These are phyloP conservation scores for Cosmorhoe ocellata DNA, from an alignment of 2,888 invertebrate species.

Conservation along the genomic window DNA sequence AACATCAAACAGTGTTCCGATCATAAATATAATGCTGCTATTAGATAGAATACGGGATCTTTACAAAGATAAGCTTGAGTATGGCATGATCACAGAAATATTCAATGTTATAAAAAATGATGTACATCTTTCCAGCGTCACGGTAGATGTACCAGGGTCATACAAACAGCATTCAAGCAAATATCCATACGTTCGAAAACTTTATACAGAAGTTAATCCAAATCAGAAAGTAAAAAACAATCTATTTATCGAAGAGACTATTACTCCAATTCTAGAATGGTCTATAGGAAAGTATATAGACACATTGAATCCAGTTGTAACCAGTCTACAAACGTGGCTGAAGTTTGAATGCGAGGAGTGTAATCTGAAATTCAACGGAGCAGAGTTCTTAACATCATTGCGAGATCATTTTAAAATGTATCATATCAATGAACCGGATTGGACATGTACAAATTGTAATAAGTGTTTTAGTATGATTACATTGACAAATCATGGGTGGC, in stretches of 20 bases:
- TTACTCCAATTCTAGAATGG: constrained; percentile 41
- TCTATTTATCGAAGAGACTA: constrained; percentile 53
- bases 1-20: background rate
- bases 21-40: background rate
- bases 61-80: constrained; percentile 1
- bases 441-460: constrained; percentile 38
- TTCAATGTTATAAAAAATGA: constrained; percentile 36
- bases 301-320: rapidly evolving
- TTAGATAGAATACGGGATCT: background rate
- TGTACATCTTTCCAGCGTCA: constrained; percentile 11
- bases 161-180: constrained; percentile 41
- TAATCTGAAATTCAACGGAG: constrained; percentile 33
- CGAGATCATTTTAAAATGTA: constrained; percentile 45
- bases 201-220: constrained; percentile 38
- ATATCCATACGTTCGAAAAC: constrained; percentile 53
- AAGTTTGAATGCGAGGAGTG: constrained; percentile 51
- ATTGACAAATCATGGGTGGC: constrained; percentile 5
- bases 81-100: constrained; percentile 20
- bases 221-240: constrained; percentile 34
- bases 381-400: constrained; percentile 26
- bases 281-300: constrained; percentile 29
- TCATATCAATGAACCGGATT: constrained; percentile 50
- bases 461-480: constrained; percentile 22
- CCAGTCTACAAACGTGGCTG: constrained; percentile 34
- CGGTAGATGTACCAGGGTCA: constrained; percentile 23